Evolutionary conservation across 2,888 invertebrate species (phyloP).

Genomic region (Schrankia costaestrigalis): DNA sequence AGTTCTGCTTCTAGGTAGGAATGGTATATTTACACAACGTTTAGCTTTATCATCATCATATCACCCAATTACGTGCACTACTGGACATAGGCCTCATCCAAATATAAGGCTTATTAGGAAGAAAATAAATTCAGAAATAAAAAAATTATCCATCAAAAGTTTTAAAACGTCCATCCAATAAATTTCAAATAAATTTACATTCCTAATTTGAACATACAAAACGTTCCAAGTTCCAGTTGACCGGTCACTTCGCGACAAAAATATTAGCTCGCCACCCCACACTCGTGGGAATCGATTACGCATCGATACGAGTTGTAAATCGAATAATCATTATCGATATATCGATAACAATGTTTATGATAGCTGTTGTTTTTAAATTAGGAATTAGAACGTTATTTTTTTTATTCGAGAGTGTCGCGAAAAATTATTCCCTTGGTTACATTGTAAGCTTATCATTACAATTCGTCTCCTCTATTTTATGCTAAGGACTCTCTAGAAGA

Average conservation of each 20-base stretch:
- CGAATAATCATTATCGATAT: slow-evolving; percentile 44
- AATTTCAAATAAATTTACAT: slow-evolving; percentile 13
- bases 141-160: not conserved
- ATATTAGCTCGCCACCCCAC: slow-evolving; percentile 32
- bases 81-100: too few relatives aligned
- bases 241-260: slow-evolving; percentile 18
- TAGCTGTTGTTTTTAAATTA: slow-evolving; percentile 6
- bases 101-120: too few relatives aligned
- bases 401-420: not conserved
- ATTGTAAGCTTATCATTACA: too few relatives aligned
- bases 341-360: slow-evolving; percentile 22
- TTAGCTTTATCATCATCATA: too few relatives aligned
- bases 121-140: not conserved
- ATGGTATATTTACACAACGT: too few relatives aligned
- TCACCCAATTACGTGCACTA: too few relatives aligned
- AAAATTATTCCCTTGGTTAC: not conserved
- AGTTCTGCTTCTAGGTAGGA: too few relatives aligned
- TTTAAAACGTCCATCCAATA: too few relatives aligned
- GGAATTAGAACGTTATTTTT: not conserved
- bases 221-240: slow-evolving; percentile 21
- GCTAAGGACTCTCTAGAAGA: too few relatives aligned
- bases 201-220: slow-evolving; percentile 24
- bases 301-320: slow-evolving; percentile 41
- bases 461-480: too few relatives aligned
- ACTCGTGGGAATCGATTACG: slow-evolving; percentile 61